Base-by-base conservation (phyloP, 2,113 vertebrate species). In the Plectropomus leopardus region DNA sequence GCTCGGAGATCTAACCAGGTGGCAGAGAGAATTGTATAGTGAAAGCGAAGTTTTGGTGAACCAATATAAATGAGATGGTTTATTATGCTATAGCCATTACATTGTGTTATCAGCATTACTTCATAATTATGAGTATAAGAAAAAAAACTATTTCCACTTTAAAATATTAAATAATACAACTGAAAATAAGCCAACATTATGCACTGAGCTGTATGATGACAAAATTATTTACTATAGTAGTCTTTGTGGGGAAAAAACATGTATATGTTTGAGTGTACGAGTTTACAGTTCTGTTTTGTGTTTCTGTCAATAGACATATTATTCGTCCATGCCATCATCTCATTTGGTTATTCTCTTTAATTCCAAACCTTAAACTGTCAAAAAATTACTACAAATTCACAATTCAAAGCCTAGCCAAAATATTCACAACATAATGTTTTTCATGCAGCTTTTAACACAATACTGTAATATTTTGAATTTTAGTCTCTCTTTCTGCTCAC, bases 401-500 rank as follows among this genome's bases (percentile, higher is more conserved):
- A 21, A 42, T 19, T 44, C 5, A 24, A 48, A 47, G 67, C 30
- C 44, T 40, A 1, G 4, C 50, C 26, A 71, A 51, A 81, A 85
- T 73, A 77, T 80, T 89, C 36, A 17, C 16, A 86, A 72, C 44
- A 79, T 47, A n/a, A 70, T 23, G 45, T 34, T 63, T 72, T 19
- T 55, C 87, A 88, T 82, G 82, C 82, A 78, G 5, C 59, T 4
- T 79, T 83, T 23, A 74, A 84, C 75, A 83, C 53, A 84, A 67
- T 70, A 60, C 61, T 60, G 7, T 40, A 5, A 48, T 54, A 68
- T 58, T 79, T 72, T 63, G 51, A 61, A 73, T 73, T 68, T 63
- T 34, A 45, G 50, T 44, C 30, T 58, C 21, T 24, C 11, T 66
- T 59, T 58, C 70, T 26, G 34, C 19, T 68, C 50, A 51, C 51